Conservation (phyloP, 2,888 invertebrate species). For the Terebella lapidaria region DNA sequence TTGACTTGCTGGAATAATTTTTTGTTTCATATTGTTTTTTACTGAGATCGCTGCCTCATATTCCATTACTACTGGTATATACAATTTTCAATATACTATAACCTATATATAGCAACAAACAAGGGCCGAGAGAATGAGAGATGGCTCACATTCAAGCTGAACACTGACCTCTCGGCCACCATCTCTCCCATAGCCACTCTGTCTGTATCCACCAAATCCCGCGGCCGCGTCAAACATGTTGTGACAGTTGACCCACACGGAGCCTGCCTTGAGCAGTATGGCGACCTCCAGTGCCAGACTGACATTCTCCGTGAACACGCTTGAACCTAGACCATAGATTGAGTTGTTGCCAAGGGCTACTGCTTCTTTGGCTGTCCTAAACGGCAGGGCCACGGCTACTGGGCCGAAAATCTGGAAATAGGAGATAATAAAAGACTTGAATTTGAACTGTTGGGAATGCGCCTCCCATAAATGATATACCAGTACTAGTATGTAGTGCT, state of each 20-base stretch:
- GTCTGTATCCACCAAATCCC: constrained; percentile 56
- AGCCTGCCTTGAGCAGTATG: constrained; percentile 56
- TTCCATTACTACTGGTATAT: neutral
- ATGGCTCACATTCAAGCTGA: too few relatives aligned
- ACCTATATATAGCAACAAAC: too few relatives aligned
- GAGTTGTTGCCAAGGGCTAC: constrained; percentile 59
- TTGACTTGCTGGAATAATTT: too few relatives aligned
- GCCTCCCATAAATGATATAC: too few relatives aligned
- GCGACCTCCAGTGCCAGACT: constrained; percentile 59
- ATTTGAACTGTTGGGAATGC: neutral
- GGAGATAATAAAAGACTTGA: too few relatives aligned
- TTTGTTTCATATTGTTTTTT: too few relatives aligned
- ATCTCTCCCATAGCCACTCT: constrained; percentile 58
- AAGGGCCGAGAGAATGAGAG: too few relatives aligned
- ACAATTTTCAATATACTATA: too few relatives aligned
- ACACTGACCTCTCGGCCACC: constrained; percentile 54
- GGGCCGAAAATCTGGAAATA: constrained; percentile 53
- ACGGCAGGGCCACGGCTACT: constrained; percentile 55
- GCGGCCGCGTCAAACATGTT: constrained; percentile 57
- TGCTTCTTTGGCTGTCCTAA: constrained; percentile 60
- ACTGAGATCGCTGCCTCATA: too few relatives aligned
- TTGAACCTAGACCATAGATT: constrained; percentile 56
- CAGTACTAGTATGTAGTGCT: too few relatives aligned
- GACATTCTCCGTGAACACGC: constrained; percentile 61
- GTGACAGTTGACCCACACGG: constrained; percentile 60